These are phyloP conservation scores for Polydrusus cervinus DNA, from an alignment of 2,888 invertebrate genomes.

Conservation along the genomic window DNA sequence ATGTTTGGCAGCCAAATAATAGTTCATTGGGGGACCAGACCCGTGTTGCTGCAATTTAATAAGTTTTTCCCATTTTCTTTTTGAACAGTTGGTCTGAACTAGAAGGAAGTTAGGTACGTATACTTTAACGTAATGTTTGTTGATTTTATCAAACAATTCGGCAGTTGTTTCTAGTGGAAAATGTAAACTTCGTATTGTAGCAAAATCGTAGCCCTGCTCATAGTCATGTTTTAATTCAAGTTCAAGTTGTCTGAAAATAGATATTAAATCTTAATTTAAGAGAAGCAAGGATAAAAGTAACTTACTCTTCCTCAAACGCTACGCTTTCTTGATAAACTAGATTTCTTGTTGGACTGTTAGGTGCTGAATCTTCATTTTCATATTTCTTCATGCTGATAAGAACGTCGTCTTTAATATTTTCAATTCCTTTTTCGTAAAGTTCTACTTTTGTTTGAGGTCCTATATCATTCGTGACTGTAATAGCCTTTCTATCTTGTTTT, in stretches of 20 bases:
- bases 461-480: slow-evolving; percentile 78
- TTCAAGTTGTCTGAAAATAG: slow-evolving; percentile 50
- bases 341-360: slow-evolving; percentile 74
- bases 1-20: slow-evolving; percentile 81
- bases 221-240: slow-evolving; percentile 61
- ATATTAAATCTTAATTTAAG: no score
- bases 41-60: slow-evolving; percentile 75
- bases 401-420: slow-evolving; percentile 69
- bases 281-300: background rate
- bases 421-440: slow-evolving; percentile 73
- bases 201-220: slow-evolving; percentile 66
- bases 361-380: slow-evolving; percentile 77
- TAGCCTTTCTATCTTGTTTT: slow-evolving; percentile 67
- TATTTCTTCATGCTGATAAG: slow-evolving; percentile 76
- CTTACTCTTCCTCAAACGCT: slow-evolving; percentile 53
- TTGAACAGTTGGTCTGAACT: slow-evolving; percentile 78
- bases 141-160: slow-evolving; percentile 77
- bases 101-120: slow-evolving; percentile 78
- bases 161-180: slow-evolving; percentile 74
- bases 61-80: slow-evolving; percentile 77
- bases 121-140: slow-evolving; percentile 79
- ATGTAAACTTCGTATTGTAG: slow-evolving; percentile 68
- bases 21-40: slow-evolving; percentile 67
- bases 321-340: slow-evolving; percentile 45
- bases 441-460: slow-evolving; percentile 77